phyloP scores from a whole-genome alignment of 2,113 vertebrate genomes.

The Eretmochelys imbricata region DNA sequence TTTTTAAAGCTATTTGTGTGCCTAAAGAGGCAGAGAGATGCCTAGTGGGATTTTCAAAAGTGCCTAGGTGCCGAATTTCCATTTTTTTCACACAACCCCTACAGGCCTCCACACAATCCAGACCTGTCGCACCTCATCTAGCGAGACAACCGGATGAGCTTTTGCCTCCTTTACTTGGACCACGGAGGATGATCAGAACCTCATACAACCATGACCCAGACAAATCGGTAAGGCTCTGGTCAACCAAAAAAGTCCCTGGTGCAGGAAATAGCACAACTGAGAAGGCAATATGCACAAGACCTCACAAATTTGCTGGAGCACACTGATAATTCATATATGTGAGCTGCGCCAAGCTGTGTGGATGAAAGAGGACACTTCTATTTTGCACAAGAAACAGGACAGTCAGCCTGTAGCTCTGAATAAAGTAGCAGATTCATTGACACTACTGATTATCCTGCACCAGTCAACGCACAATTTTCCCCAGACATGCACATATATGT shows the following conservation, averaged over 20 bases:
- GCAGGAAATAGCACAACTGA: neutral
- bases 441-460: neutral
- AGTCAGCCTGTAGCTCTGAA: neutral
- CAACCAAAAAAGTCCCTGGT: neutral
- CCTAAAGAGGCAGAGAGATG: neutral
- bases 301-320: neutral
- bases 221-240: neutral
- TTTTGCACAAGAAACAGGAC: neutral
- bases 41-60: neutral
- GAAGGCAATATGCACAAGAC: neutral
- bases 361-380: neutral
- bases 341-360: neutral
- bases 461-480: neutral
- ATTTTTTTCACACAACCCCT: neutral
- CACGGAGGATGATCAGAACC: neutral
- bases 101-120: neutral
- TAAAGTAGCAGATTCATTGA: neutral
- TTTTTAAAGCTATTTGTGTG: neutral
- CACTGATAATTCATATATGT: neutral
- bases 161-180: neutral
- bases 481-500: neutral
- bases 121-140: neutral
- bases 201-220: neutral
- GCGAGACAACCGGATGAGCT: neutral
- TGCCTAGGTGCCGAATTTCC: rapidly evolving